Conservation (phyloP, 2,888 invertebrate species). For the Boloria selene region DNA sequence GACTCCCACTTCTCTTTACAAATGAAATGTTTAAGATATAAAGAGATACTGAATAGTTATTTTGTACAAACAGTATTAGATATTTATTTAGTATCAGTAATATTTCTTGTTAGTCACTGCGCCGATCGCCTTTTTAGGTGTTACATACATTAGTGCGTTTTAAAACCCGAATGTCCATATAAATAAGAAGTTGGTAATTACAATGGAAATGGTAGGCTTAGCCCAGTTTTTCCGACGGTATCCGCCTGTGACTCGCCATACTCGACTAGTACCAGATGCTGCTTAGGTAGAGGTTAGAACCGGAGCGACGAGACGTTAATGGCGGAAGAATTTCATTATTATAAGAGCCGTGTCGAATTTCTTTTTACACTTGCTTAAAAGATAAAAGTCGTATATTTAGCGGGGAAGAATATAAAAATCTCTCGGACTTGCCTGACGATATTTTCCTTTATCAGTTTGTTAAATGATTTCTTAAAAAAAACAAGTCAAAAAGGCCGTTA, state of each 20-base stretch:
- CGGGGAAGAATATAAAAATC: not conserved
- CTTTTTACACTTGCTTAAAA: not conserved
- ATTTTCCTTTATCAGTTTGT: no score
- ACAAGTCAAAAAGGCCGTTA: no score
- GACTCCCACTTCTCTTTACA: no score
- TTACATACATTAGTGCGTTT: not conserved
- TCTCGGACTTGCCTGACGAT: no score
- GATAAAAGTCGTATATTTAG: no score
- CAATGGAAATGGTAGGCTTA: conserved; percentile 1
- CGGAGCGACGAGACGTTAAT: not conserved
- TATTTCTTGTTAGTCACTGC: not conserved
- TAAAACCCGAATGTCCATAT: not conserved
- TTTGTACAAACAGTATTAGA: no score
- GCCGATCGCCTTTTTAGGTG: not conserved
- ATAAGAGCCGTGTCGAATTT: conserved; percentile 19
- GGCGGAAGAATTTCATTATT: conserved; percentile 6
- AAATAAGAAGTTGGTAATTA: conserved; percentile 16
- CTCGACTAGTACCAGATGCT: conserved; percentile 2
- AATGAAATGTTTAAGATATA: no score
- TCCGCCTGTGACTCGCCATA: conserved; percentile 20
- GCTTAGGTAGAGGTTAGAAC: not conserved
- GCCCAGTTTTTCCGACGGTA: conserved; percentile 6
- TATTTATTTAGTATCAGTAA: no score
- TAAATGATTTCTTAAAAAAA: no score
- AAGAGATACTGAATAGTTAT: no score